A percentile compares a stretch with the other conserved stretches of the same genome.
phyloP scores from a whole-genome alignment of 2,888 invertebrate genomes.

The Drosophila engyochracea region DNA sequence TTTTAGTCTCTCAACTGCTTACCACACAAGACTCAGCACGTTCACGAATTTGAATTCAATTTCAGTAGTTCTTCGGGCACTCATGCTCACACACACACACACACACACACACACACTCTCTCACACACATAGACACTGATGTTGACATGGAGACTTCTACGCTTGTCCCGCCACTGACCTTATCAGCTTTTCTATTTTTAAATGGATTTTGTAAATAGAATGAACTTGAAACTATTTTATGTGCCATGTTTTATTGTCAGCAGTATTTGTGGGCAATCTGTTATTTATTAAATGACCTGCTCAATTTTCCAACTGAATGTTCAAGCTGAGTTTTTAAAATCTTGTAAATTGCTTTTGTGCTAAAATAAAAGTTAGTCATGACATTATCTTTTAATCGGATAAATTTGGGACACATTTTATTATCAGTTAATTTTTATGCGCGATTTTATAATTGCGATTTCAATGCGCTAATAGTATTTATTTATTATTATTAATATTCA shows the following conservation, averaged over 20 bases:
- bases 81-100: conserved; percentile 10
- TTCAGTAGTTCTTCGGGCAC: conserved; percentile 56
- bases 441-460: conserved; percentile 38
- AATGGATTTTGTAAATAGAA: conserved; percentile 36
- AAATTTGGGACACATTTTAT: conserved; percentile 21
- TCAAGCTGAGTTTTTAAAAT: conserved; percentile 15
- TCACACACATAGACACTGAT: background rate
- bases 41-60: conserved; percentile 75
- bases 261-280: conserved; percentile 15
- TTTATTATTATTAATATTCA: conserved; percentile 22
- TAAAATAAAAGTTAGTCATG: background rate
- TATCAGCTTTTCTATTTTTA: conserved; percentile 54
- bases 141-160: conserved; percentile 10
- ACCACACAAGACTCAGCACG: conserved; percentile 63
- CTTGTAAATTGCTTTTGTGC: conserved; percentile 28
- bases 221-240: conserved; percentile 70
- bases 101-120: conserved; percentile 3
- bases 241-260: conserved; percentile 16
- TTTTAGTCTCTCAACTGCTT: conserved; percentile 45
- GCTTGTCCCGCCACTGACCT: conserved; percentile 53
- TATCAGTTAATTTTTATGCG: conserved; percentile 21
- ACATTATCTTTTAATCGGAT: conserved; percentile 40
- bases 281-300: conserved; percentile 30
- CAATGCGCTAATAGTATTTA: conserved; percentile 32
- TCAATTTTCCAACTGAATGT: conserved; percentile 13